Percentiles rank a stretch among this genome's conserved stretches.
Conservation (phyloP, 2,888 invertebrate species). For the Diplazon laetatorius region DNA sequence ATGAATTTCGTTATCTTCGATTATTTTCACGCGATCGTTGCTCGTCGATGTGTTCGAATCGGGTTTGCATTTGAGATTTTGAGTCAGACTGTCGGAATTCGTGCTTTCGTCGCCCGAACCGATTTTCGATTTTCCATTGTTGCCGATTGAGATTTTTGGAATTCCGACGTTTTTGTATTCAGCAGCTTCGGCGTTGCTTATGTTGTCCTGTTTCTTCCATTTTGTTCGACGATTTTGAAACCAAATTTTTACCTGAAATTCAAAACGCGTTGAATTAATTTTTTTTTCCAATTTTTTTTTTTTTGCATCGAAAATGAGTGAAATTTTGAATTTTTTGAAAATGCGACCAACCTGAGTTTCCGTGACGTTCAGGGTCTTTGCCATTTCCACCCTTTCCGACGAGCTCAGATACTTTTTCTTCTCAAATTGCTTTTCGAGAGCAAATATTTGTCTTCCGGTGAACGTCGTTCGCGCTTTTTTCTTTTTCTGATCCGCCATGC, state of each 20-base stretch:
- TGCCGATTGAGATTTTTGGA: conserved; percentile 62
- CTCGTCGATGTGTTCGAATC: conserved; percentile 42
- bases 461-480: conserved; percentile 97
- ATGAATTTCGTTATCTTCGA: conserved; percentile 22
- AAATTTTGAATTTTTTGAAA: background rate
- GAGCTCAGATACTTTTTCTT: conserved; percentile 98
- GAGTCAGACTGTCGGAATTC: conserved; percentile 56
- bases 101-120: conserved; percentile 60
- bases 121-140: conserved; percentile 47
- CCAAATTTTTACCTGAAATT: conserved; percentile 92
- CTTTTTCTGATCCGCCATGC: conserved; percentile 84
- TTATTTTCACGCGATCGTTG: conserved; percentile 28
- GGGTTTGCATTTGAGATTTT: conserved; percentile 40
- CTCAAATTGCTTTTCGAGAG: conserved; percentile 97
- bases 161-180: conserved; percentile 87
- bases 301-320: too few relatives aligned
- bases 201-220: conserved; percentile 97
- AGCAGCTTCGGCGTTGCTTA: conserved; percentile 93
- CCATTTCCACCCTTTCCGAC: conserved; percentile 97
- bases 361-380: conserved; percentile 95
- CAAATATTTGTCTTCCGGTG: conserved; percentile 97
- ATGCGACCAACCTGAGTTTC: conserved; percentile 93
- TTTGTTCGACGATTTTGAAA: conserved; percentile 93
- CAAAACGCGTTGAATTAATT: background rate
- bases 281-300: too few relatives aligned